Base-by-base conservation (phyloP, 1,140 invertebrate species). In the Ceratina calcarata region DNA sequence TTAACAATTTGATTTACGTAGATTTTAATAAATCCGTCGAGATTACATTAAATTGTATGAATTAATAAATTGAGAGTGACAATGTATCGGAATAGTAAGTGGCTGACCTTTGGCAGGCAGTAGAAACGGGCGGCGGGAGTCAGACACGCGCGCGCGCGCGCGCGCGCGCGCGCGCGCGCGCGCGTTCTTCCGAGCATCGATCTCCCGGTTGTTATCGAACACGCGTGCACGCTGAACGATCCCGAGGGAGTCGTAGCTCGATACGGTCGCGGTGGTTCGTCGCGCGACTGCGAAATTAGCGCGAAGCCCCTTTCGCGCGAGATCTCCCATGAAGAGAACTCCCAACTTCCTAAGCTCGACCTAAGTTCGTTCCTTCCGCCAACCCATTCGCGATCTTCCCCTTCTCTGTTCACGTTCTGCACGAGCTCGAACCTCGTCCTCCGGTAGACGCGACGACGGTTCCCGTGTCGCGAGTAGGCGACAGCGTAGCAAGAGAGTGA, bases 211-310 rank as follows among this genome's bases (percentile, higher is more conserved):
- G 61, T 85, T 84, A 85, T 74, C 82, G 62, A 80, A 22, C 76
- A 84, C 78, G 72, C 80, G 74, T 37, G 64, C 62, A 58, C 61
- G 61, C 22, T 62, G 77, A 83, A 78, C 78, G 75, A 66, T 85
- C 83, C 78, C 83, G 3, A 1, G 83, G 82, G 82, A 53, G 78
- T 45, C 64, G 71, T 73, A 73, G 72, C 24, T 60, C 77, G 81
- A 84, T 84, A 83, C 67, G 61, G 57, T 58, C 20, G 72, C 60
- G 68, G 66, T 24, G 66, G 37, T 58, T 83, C 83, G 77, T 66
- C 62, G 51, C 71, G 73, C 83, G 83, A 84, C 83, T 81, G 78
- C 82, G 73, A 85, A 85, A 85, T 85, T 85, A 85, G 78, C 83
- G 78, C 53, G 22, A 84, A 73, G 32, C 69, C 68, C 69, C 78